These are phyloP conservation scores for Hemithea aestivaria DNA, from an alignment of 2,888 invertebrate species.

Conservation along the genomic window DNA sequence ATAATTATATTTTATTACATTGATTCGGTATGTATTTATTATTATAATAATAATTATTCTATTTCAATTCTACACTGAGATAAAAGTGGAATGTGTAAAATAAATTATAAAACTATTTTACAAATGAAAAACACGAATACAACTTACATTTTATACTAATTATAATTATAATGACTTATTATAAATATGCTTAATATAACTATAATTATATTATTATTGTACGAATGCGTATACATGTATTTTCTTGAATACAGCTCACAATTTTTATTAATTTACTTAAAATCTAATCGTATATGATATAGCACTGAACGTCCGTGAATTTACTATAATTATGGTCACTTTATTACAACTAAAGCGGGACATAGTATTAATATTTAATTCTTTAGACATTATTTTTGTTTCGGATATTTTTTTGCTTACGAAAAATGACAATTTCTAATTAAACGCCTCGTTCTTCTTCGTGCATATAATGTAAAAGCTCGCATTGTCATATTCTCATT, in stretches of 20 bases:
- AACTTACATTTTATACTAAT: constrained; percentile 37
- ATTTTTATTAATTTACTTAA: constrained; percentile 29
- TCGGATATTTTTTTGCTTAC: neutral
- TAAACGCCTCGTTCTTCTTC: too few species aligned
- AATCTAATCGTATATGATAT: constrained; percentile 19
- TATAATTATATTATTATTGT: constrained; percentile 69
- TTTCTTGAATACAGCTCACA: constrained; percentile 69
- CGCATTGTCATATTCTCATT: too few species aligned
- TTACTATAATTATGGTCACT: constrained; percentile 16
- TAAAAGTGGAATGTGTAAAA: constrained; percentile 40
- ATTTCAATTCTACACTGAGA: constrained; percentile 27
- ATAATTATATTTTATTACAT: constrained; percentile 11
- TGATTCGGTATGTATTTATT: neutral
- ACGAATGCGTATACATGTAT: constrained; percentile 77
- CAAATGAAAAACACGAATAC: constrained; percentile 48
- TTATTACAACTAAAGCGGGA: neutral
- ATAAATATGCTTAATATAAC: constrained; percentile 64
- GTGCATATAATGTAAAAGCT: too few species aligned
- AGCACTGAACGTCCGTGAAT: constrained; percentile 23
- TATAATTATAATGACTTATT: constrained; percentile 59
- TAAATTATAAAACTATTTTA: constrained; percentile 29
- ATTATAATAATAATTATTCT: neutral
- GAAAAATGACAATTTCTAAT: too few species aligned
- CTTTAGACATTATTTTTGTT: neutral
- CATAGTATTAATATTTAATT: neutral